Base-by-base conservation (phyloP, 2,888 invertebrate species). In the Lordiphosa fenestrarum region DNA sequence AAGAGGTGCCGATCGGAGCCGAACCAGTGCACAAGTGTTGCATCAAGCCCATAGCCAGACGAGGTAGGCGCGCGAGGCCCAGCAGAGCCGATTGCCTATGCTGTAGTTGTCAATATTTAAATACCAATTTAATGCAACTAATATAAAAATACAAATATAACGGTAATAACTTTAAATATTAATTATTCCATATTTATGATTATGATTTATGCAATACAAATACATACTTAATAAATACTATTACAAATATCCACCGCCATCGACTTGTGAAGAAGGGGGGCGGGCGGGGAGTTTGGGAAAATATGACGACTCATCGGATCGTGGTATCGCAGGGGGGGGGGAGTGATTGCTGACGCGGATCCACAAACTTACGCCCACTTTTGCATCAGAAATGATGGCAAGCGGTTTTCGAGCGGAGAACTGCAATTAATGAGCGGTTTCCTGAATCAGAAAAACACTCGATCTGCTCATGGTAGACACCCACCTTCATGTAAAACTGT, bases 171-270 rank as follows among this genome's bases (percentile, higher is more conserved):
- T 68, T 42, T 50, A 66, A 60, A 65, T 71, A 71, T 63, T 66
- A 53, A 71, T 64, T 64, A 75, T 58, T 67, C 60, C 65, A 67
- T 64, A 68, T 65, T 71, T 76, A 75, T 75, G 58, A 78, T 76
- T 76, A 75, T 78, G 58, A 78, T 76, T 76, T 78, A 65, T 48
- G 39, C 61, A 67, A 61, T 63, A 50, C 40, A 64, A 39, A 54
- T 48, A 53, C 53, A 69, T 71, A 71, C 61, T 63, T 68, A 74
- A 71, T 74, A 74, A 74, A 75, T 68, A 68, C 62, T 53, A 71
- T 61, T 66, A 60, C 53, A 66, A 66, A 66, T 69, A 69, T 10
- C 30, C 10, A 30, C 9, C 9, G 9, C 9, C 3, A 10, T 9
- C 9, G 25, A 25, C 25, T 7, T 3, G 3, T 6, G 6, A 5